phyloP scores from a whole-genome alignment of 2,888 invertebrate species.

The Therioaphis trifolii region DNA sequence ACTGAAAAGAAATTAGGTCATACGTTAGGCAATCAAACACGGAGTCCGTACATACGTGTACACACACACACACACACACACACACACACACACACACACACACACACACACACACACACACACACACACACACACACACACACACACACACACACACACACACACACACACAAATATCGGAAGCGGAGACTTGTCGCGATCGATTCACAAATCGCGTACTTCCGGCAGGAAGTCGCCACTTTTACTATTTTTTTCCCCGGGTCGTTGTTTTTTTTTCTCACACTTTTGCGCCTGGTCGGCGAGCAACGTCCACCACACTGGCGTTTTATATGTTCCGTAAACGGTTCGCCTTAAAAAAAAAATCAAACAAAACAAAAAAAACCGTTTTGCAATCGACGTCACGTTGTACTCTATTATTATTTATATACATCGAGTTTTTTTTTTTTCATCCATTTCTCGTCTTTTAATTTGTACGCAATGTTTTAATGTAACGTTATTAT shows the following conservation, averaged over 20 bases:
- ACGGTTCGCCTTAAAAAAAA: neutral
- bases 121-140: neutral
- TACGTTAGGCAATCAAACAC: neutral
- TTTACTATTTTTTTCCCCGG: constrained; percentile 34
- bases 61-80: too few relatives aligned
- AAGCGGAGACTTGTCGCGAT: constrained; percentile 46
- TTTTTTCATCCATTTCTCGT: neutral
- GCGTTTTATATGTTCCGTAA: constrained; percentile 33
- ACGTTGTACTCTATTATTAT: too few relatives aligned
- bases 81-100: too few relatives aligned
- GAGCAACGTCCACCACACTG: constrained; percentile 15
- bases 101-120: too few relatives aligned
- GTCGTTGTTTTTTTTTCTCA: constrained; percentile 31
- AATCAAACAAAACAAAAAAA: neutral
- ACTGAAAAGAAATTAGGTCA: neutral
- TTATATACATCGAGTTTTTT: too few relatives aligned
- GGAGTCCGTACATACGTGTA: too few relatives aligned
- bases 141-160: neutral
- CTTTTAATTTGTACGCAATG: neutral
- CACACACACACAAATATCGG: neutral
- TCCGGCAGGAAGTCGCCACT: constrained; percentile 54
- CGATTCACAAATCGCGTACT: constrained; percentile 54
- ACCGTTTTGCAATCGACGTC: neutral
- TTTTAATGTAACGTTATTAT: constrained; percentile 26
- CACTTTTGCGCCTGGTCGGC: constrained; percentile 12